A percentile compares a stretch with the other conserved stretches of the same genome.
These are phyloP conservation scores for Encarsia formosa DNA, from an alignment of 2,888 invertebrate genomes.

Conservation along the genomic window DNA sequence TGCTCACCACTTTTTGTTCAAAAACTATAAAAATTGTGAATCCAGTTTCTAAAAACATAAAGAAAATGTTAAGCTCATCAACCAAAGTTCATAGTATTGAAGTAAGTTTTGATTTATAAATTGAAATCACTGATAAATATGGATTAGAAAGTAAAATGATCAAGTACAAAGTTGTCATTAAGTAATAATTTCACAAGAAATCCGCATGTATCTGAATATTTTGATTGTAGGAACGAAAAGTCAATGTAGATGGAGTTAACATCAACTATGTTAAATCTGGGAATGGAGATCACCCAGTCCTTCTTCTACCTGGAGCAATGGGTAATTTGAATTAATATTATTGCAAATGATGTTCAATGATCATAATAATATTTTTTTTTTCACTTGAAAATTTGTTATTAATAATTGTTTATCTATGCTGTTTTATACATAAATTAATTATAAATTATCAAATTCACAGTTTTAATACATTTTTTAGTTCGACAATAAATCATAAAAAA, in stretches of 20 bases:
- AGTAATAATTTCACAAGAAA: background rate
- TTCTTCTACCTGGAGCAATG: slow-evolving; percentile 77
- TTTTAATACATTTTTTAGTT: no score
- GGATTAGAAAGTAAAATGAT: background rate
- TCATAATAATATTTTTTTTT: no score
- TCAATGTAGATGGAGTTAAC: slow-evolving; percentile 58
- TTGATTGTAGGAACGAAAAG: slow-evolving; percentile 58
- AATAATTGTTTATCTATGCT: no score
- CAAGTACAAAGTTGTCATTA: background rate
- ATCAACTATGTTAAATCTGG: slow-evolving; percentile 63
- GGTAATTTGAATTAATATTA: slow-evolving; percentile 48
- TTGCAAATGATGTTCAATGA: no score
- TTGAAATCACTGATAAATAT: background rate
- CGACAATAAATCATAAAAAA: no score
- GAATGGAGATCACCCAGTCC: slow-evolving; percentile 56
- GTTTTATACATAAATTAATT: no score
- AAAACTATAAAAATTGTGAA: background rate
- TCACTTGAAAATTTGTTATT: no score
- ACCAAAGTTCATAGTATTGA: background rate
- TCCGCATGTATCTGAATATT: background rate
- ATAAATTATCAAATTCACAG: no score
- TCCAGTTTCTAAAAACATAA: background rate
- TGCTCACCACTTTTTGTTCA: background rate
- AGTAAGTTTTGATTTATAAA: slow-evolving; percentile 13
- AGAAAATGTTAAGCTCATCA: background rate